These are phyloP conservation scores for Dioctria linearis DNA, from an alignment of 2,888 invertebrate genomes.

Conservation along the genomic window DNA sequence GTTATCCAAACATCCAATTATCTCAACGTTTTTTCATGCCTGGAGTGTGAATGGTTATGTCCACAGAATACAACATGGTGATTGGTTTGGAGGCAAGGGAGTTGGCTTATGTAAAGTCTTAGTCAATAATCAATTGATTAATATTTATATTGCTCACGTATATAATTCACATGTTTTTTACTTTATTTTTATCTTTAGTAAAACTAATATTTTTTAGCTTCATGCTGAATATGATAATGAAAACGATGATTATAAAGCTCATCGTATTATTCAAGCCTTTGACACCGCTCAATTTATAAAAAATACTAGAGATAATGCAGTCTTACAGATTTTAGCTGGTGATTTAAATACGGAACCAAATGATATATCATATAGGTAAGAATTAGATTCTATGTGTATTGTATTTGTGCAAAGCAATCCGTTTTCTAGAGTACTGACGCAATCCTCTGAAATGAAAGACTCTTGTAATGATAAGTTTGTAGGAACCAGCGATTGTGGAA, in stretches of 20 bases:
- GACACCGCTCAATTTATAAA: constrained; percentile 96
- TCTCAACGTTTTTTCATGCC: constrained; percentile 90
- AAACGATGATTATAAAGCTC: constrained; percentile 91
- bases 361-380: constrained; percentile 82
- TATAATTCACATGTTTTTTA: no score
- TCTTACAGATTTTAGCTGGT: constrained; percentile 90
- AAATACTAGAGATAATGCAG: constrained; percentile 83
- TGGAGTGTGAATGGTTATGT: constrained; percentile 99
- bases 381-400: not conserved
- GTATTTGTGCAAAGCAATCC: not conserved
- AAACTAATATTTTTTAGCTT: constrained; percentile 74
- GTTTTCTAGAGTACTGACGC: constrained; percentile 72
- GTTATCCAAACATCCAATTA: constrained; percentile 86
- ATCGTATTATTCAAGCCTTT: constrained; percentile 93
- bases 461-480: constrained; percentile 68
- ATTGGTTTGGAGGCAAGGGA: constrained; percentile 99
- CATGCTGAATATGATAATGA: constrained; percentile 93
- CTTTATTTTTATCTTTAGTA: not conserved
- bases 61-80: constrained; percentile 95
- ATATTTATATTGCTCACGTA: constrained; percentile 96
- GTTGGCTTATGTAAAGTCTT: constrained; percentile 86
- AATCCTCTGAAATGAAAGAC: constrained; percentile 75
- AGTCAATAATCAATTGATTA: constrained; percentile 78
- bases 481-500: constrained; percentile 84
- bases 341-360: constrained; percentile 94